Evolutionary conservation across 2,888 invertebrate species (phyloP).

Genomic region (Drosophila trichaetosa): DNA sequence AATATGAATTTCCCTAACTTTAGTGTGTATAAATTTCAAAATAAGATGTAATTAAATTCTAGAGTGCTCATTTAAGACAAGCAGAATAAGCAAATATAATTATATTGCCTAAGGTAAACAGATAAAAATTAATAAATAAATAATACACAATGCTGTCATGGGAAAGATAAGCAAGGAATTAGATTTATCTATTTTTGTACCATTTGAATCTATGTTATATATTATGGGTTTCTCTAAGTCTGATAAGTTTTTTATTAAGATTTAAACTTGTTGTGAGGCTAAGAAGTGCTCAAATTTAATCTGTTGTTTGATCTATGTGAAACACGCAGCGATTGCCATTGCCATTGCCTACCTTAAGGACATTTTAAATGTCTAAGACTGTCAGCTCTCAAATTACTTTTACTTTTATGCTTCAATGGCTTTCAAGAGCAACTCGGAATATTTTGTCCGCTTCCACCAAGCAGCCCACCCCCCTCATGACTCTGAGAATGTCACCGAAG

Average conservation of each 20-base stretch:
- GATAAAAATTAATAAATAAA: not conserved
- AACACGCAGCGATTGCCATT: not conserved
- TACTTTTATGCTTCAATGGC: slow-evolving; percentile 3
- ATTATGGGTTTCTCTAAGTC: not conserved
- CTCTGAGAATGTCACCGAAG: not conserved
- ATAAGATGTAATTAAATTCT: not conserved
- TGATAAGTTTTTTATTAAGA: not conserved
- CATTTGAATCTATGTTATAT: not conserved
- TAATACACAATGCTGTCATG: not conserved
- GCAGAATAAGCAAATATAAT: not conserved
- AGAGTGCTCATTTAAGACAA: not conserved
- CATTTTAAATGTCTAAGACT: not conserved
- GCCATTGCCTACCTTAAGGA: not conserved
- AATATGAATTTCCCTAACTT: not conserved
- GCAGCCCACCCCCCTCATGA: not conserved
- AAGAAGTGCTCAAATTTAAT: not conserved
- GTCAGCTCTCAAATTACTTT: not conserved
- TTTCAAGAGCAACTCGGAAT: not conserved
- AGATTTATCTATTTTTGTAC: too few relatives aligned
- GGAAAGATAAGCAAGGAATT: too few relatives aligned
- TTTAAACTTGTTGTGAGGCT: not conserved
- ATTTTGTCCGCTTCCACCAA: slow-evolving; percentile 1
- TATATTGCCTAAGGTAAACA: not conserved
- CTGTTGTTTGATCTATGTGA: not conserved
- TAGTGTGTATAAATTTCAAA: not conserved